Percentiles rank a stretch among this genome's conserved stretches.
Conservation (phyloP, 64 coral and sea anemone species). For the Montipora capricornis region DNA sequence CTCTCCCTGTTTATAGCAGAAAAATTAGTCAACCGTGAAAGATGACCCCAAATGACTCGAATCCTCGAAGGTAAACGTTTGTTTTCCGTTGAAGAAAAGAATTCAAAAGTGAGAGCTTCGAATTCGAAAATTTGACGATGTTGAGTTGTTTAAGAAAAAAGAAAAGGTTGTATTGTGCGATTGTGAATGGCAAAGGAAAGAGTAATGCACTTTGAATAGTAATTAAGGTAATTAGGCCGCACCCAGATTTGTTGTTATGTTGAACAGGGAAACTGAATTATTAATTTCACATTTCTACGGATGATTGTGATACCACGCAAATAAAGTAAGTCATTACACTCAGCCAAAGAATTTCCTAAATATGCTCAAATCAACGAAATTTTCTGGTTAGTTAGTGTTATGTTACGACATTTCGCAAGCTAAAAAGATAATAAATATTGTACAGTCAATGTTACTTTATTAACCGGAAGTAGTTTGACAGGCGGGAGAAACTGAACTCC, state of each 20-base stretch:
- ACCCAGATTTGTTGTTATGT: not conserved
- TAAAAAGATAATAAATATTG: not conserved
- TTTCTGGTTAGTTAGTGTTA: not conserved
- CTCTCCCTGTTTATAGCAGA: not conserved
- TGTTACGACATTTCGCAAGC: constrained; percentile 38
- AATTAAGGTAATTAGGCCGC: constrained; percentile 43
- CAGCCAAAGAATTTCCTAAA: not conserved
- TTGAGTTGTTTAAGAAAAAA: not conserved
- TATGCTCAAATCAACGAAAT: not conserved
- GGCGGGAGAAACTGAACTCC: constrained; percentile 55
- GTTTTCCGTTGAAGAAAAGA: not conserved
- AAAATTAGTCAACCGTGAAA: constrained; percentile 33
- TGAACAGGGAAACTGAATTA: not conserved
- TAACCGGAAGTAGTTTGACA: constrained; percentile 89
- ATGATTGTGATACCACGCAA: not conserved
- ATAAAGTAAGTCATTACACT: not conserved
- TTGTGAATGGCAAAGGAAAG: constrained; percentile 4
- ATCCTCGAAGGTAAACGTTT: not conserved
- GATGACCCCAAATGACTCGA: not conserved
- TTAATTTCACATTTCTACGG: not conserved
- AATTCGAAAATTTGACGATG: not conserved
- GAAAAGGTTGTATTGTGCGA: not conserved
- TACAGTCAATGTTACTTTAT: constrained; percentile 53
- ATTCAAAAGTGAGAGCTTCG: not conserved
- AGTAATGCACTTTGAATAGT: constrained; percentile 41